Conservation (phyloP, 2,113 vertebrate species). For the Neolamprologus kungweensis region DNA sequence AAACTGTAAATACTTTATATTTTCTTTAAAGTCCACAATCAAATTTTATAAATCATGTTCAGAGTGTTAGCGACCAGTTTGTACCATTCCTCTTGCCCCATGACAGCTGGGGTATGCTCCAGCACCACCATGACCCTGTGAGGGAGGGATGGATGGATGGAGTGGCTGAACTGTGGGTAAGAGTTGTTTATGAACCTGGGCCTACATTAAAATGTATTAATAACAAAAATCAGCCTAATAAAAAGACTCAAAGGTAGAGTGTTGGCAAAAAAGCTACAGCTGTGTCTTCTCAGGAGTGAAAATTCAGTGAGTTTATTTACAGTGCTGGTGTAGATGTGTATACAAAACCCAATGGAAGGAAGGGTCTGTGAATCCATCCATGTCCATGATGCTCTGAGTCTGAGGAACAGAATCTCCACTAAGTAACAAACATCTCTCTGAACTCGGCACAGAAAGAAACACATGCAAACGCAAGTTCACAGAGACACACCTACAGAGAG, state of each 20-base stretch:
- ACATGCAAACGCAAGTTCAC: background rate
- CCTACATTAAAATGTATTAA: background rate
- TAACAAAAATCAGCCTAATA: background rate
- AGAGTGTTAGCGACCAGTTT: background rate
- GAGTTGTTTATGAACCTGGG: background rate
- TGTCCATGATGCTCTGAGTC: background rate
- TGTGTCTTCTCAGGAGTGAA: background rate
- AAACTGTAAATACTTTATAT: background rate
- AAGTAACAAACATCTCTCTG: background rate
- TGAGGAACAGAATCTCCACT: background rate
- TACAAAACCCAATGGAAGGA: background rate
- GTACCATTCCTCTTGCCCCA: rapidly evolving
- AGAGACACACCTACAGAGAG: background rate
- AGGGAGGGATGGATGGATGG: background rate
- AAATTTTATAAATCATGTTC: background rate
- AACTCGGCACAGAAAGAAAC: rapidly evolving
- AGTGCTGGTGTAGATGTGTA: background rate
- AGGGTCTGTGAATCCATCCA: background rate
- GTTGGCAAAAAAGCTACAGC: background rate
- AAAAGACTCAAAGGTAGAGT: background rate
- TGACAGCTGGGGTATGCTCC: background rate
- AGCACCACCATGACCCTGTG: background rate
- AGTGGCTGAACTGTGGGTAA: rapidly evolving
- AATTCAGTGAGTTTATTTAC: background rate
- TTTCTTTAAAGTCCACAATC: rapidly evolving